A percentile compares a stretch with the other conserved stretches of the same genome.
Evolutionary conservation across 2,797 vertebrate species (phyloP).

Genomic region (Lepilemur septentrionalis): DNA sequence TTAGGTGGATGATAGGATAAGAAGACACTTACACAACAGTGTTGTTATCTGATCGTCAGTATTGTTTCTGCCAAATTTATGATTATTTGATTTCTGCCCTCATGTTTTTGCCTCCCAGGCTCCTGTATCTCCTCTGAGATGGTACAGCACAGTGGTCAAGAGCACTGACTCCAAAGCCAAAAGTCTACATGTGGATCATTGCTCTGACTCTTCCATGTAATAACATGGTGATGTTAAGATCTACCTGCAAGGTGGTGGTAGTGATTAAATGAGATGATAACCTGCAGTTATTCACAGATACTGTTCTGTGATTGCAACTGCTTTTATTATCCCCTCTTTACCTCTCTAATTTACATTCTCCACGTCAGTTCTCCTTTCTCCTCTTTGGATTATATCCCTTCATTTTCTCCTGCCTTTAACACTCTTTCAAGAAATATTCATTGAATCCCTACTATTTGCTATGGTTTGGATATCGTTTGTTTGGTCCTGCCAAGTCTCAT

Average conservation of each 20-base stretch:
- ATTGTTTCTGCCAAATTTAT: neutral
- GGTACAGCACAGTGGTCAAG: neutral
- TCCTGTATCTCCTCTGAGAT: neutral
- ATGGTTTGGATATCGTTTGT: neutral
- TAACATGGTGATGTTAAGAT: neutral
- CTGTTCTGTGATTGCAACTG: neutral
- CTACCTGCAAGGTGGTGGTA: neutral
- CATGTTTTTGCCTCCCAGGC: neutral
- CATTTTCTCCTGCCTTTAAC: neutral
- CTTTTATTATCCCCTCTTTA: neutral
- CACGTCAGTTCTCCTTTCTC: neutral
- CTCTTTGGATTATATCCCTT: neutral
- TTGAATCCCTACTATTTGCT: neutral
- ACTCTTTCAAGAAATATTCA: neutral
- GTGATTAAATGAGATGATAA: neutral
- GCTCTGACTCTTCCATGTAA: neutral
- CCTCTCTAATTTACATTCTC: neutral
- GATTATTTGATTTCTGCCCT: neutral
- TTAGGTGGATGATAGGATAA: neutral
- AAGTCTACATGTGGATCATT: too few species aligned
- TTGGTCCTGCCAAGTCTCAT: neutral
- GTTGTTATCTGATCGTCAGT: neutral
- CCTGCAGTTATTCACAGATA: neutral
- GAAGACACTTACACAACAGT: neutral
- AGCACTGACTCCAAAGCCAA: neutral